A percentile compares a stretch with the other conserved stretches of the same genome.
Evolutionary conservation across 2,797 vertebrate genomes (phyloP).

Genomic region (Alcedo quadribrachys): DNA sequence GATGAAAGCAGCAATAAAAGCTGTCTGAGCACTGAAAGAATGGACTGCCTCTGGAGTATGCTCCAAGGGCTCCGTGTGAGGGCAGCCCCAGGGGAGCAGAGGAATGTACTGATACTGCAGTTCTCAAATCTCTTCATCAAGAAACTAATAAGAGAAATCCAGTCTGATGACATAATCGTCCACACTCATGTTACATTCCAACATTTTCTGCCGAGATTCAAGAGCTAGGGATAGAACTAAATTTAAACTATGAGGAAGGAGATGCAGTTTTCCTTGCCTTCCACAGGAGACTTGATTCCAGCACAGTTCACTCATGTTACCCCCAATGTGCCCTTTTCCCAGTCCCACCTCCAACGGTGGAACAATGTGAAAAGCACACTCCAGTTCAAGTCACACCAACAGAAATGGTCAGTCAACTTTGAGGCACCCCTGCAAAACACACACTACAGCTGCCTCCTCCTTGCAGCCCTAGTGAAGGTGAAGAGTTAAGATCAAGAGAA

Average conservation of each 20-base stretch:
- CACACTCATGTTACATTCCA: conserved; percentile 40
- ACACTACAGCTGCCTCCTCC: neutral
- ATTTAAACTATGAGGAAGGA: conserved; percentile 7
- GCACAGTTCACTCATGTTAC: neutral
- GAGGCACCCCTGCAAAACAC: neutral
- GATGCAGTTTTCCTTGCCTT: neutral
- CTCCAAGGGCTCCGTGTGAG: neutral
- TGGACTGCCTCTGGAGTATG: neutral
- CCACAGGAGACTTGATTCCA: neutral
- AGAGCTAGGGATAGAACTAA: conserved; percentile 22
- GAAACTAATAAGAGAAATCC: conserved; percentile 36
- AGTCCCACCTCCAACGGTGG: neutral
- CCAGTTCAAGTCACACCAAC: neutral
- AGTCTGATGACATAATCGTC: conserved; percentile 42
- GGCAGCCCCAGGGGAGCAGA: neutral
- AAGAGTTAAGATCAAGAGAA: neutral
- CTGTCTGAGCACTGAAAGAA: neutral
- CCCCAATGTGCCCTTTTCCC: accelerated
- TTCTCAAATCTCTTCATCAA: neutral
- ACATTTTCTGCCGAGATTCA: neutral
- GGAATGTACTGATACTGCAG: neutral
- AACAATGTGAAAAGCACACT: neutral
- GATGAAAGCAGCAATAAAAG: neutral
- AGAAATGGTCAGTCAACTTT: neutral
- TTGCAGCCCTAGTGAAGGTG: neutral